A percentile compares a stretch with the other conserved stretches of the same genome.
Conservation (phyloP, 1,140 invertebrate species). For the Brachionus asplanchnoidis region DNA sequence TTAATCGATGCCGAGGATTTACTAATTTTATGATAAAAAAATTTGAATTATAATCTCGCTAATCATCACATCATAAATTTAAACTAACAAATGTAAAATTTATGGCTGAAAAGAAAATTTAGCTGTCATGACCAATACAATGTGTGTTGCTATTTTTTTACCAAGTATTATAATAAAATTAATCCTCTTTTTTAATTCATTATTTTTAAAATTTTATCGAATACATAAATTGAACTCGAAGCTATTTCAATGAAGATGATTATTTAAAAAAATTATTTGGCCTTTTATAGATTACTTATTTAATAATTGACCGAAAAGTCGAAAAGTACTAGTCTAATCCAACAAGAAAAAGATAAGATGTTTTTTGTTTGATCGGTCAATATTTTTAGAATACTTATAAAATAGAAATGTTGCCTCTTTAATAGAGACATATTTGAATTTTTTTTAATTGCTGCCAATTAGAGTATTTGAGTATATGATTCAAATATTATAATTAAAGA, state of each 20-base stretch:
- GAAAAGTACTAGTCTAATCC: neutral
- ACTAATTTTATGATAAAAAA: neutral
- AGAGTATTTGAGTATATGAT: neutral
- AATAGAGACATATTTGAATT: neutral
- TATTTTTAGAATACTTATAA: neutral
- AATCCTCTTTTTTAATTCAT: neutral
- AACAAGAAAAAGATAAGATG: neutral
- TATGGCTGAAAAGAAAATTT: neutral
- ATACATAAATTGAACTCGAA: neutral
- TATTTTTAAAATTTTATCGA: neutral
- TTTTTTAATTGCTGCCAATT: neutral
- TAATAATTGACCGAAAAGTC: neutral
- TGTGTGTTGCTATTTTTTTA: neutral
- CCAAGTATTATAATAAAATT: neutral
- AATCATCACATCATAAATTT: neutral
- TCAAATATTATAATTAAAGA: neutral
- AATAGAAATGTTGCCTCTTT: neutral
- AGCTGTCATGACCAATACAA: neutral
- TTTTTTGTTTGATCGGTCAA: neutral
- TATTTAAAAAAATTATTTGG: neutral
- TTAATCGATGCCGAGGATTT: neutral
- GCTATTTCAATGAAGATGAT: neutral
- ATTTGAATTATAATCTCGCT: neutral
- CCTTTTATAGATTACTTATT: neutral
- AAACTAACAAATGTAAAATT: neutral